Conservation (phyloP, 2,888 invertebrate species). For the Drosophila hawaiiensis region DNA sequence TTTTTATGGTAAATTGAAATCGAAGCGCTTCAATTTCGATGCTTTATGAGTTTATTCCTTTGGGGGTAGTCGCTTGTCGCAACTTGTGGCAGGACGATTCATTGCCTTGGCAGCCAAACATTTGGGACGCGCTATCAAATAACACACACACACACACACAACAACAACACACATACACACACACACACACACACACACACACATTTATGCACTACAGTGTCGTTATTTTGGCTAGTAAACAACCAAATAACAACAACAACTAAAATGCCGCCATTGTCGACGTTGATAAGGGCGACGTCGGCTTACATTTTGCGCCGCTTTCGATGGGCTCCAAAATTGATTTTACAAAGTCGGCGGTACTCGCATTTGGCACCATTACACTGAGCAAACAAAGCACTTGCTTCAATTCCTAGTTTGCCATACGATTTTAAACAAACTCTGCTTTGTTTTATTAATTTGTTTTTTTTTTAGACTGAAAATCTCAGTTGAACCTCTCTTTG, state of each 20-base stretch:
- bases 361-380: constrained; percentile 86
- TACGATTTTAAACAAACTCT: not conserved
- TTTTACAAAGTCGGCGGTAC: constrained; percentile 81
- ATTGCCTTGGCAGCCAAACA: constrained; percentile 81
- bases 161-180: constrained; percentile 7
- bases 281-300: constrained; percentile 82
- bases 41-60: constrained; percentile 78
- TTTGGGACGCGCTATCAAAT: constrained; percentile 80
- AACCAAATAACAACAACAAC: constrained; percentile 76
- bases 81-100: constrained; percentile 76
- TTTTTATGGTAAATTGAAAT: constrained; percentile 78
- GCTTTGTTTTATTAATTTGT: not conserved
- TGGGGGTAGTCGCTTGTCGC: constrained; percentile 65
- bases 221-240: constrained; percentile 82
- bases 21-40: constrained; percentile 78
- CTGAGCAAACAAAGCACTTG: constrained; percentile 1
- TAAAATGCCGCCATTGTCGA: constrained; percentile 69
- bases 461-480: not conserved
- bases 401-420: not conserved
- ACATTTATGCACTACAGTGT: constrained; percentile 45
- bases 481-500: not conserved
- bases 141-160: constrained; percentile 55
- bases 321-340: constrained; percentile 70
- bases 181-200: constrained; percentile 3
- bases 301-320: constrained; percentile 45